Conservation (phyloP, 2,113 vertebrate genomes). For the Neotoma lepida region DNA sequence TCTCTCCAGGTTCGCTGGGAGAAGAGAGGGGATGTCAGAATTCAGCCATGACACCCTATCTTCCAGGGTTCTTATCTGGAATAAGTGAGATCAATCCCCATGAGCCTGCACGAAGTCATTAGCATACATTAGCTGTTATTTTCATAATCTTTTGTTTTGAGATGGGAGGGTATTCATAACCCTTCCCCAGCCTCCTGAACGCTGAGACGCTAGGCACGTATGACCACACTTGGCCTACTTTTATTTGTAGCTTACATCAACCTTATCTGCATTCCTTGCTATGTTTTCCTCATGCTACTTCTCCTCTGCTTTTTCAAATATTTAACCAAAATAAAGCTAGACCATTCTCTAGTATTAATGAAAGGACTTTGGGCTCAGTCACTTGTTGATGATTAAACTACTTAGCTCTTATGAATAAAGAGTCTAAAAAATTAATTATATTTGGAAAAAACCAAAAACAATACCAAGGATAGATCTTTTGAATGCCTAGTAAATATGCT, state of each 20-base stretch:
- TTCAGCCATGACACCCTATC: neutral
- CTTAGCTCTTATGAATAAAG: neutral
- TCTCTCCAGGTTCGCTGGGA: neutral
- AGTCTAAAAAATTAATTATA: constrained; percentile 17
- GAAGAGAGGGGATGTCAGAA: neutral
- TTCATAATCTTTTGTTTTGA: neutral
- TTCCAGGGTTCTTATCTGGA: neutral
- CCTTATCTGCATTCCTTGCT: neutral
- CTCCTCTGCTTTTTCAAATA: neutral
- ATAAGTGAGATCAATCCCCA: neutral
- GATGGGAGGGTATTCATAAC: neutral
- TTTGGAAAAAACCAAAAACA: neutral
- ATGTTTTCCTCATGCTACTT: neutral
- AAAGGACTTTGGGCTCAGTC: constrained; percentile 34
- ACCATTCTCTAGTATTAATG: constrained; percentile 36
- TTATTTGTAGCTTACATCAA: constrained; percentile 46
- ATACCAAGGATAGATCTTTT: neutral
- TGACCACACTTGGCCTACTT: neutral
- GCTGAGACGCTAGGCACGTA: neutral
- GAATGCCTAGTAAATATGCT: neutral
- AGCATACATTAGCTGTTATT: neutral
- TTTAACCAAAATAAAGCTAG: constrained; percentile 33
- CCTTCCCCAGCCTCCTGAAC: neutral
- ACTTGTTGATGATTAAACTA: constrained; percentile 35
- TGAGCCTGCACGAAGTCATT: neutral